A percentile compares a stretch with the other conserved stretches of the same genome.
phyloP scores from a whole-genome alignment of 2,888 invertebrate genomes.

The Stictocephala bisonia region DNA sequence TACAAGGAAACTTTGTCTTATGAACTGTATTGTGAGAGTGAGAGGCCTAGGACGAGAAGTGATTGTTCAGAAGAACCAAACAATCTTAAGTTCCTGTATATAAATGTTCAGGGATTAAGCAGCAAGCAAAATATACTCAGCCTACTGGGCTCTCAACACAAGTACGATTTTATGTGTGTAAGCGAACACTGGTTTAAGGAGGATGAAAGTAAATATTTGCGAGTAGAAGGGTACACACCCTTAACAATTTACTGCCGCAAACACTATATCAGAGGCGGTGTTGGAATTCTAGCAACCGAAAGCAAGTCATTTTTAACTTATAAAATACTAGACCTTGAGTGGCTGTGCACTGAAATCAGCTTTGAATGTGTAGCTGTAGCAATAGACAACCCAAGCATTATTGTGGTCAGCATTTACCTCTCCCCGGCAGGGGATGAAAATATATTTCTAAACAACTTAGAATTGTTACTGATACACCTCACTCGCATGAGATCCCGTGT shows the following conservation, averaged over 20 bases:
- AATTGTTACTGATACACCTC: not conserved
- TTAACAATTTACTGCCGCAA: not conserved
- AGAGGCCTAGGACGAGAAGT: too few species aligned
- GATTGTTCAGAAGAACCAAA: too few species aligned
- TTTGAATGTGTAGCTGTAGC: not conserved
- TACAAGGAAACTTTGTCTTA: too few species aligned
- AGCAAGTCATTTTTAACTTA: not conserved
- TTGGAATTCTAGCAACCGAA: not conserved
- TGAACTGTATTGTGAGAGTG: too few species aligned
- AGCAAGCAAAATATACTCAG: slow-evolving; percentile 7
- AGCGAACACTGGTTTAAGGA: slow-evolving; percentile 1
- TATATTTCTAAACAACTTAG: not conserved
- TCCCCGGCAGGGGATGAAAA: slow-evolving; percentile 5
- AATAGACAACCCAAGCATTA: not conserved
- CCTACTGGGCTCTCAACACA: not conserved
- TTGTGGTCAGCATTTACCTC: not conserved
- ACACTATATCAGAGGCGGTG: not conserved
- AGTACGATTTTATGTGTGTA: not conserved
- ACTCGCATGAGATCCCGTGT: not conserved
- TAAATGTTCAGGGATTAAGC: not conserved
- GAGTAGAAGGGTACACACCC: not conserved
- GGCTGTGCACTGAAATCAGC: not conserved
- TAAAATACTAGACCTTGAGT: not conserved
- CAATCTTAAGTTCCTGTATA: too few species aligned
- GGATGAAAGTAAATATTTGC: not conserved